Evolutionary conservation across 92 coral and sea anemone species (phyloP), one percentile per base, ranked within the genome.

Genomic region (Palythoa grandiflora): DNA sequence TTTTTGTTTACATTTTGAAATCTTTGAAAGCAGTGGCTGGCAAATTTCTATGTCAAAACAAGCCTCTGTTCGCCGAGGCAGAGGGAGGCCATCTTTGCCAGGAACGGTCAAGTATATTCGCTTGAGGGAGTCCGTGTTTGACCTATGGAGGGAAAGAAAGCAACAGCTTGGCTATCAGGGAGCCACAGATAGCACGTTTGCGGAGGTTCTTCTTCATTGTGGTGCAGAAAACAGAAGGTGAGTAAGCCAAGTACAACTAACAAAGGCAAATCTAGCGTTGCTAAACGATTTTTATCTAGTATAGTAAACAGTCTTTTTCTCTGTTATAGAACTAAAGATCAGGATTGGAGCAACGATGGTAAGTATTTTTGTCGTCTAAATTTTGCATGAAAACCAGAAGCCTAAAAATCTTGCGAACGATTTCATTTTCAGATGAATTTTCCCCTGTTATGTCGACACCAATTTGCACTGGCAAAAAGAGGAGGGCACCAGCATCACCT

Each of bases 151-250:
- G 40, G 66, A 68, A 21, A 68, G 39, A 21, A 68, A 68, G 40
- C 40, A 68, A 68, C 73, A 68, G 73, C 73, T 68, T 68, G 73
- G 73, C 40, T 21, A 21, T 68, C 73, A 59, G 20, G 73, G 73
- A 68, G 39, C 73, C 73, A 68, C 40, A 68, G 73, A 59, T 59
- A 59, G 66, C 73, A 21, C 40, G 3, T 68, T 68, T 68, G 73
- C 73, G 15, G 38, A 68, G 73, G 73, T 68, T 68, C 73, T 68
- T 68, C 73, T 20, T 59, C 66, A 20, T n/a, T 4, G 2, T 5
- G 73, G 73, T 19, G 12, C 73, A 21, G 44, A 68, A 68, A 68
- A 68, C 73, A 15, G 40, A 68, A 68, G 73, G 73, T 68, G 44
- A 28, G 39, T 20, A 68, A 68, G 73, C 3, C 40, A 21, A 21